Evolutionary conservation across 2,797 vertebrate species (phyloP).

Genomic region (Hoplostethus mediterraneus): DNA sequence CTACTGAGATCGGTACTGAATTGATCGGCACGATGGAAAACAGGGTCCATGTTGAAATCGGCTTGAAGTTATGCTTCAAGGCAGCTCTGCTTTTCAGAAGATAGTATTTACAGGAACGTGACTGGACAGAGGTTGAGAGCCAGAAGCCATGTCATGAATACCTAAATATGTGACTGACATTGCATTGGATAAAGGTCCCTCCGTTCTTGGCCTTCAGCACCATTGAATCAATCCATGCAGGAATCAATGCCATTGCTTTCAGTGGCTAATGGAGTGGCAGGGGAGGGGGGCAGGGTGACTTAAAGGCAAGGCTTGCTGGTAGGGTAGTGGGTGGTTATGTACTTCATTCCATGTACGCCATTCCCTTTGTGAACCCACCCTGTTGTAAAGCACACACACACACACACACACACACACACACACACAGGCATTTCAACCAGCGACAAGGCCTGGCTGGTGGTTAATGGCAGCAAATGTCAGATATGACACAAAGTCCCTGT

Average conservation of each 20-base stretch:
- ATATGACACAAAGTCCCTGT: constrained; percentile 45
- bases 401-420: not conserved
- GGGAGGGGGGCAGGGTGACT: not conserved
- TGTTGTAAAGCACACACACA: not conserved
- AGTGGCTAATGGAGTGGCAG: not conserved
- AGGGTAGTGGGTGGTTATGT: not conserved
- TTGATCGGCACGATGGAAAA: too few relatives aligned
- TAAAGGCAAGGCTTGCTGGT: not conserved
- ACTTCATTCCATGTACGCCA: not conserved
- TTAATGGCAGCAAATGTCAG: constrained; percentile 54
- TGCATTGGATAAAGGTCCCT: constrained; percentile 19
- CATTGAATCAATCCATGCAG: not conserved
- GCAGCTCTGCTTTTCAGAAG: constrained; percentile 4
- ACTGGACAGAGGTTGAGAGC: constrained; percentile 14
- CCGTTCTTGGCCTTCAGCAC: constrained; percentile 17
- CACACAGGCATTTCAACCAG: constrained; percentile 12
- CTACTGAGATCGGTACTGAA: too few relatives aligned
- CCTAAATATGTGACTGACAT: constrained; percentile 10
- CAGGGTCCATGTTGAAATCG: constrained; percentile 11
- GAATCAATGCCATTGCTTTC: constrained; percentile 5
- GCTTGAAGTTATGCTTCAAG: too few relatives aligned
- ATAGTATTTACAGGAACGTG: not conserved
- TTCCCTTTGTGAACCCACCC: not conserved
- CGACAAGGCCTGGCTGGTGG: constrained; percentile 20
- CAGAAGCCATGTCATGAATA: constrained; percentile 32